Base-by-base conservation (phyloP, 1,140 invertebrate species). In the Caenorhabditis brenneri region DNA sequence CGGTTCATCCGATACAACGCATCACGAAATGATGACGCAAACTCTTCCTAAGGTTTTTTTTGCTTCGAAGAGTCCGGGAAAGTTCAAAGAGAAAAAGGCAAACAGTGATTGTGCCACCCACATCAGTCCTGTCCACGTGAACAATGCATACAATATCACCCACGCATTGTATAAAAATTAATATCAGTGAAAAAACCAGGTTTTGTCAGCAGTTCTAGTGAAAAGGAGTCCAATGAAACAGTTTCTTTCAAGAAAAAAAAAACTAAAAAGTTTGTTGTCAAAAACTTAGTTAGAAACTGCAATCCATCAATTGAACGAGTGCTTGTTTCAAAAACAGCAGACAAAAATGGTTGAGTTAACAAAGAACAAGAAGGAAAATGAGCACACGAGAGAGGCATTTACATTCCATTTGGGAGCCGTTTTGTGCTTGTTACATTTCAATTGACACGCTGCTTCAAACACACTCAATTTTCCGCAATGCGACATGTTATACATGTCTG, bases 401-500 rank as follows among this genome's bases (percentile, higher is more conserved):
- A 24, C 65, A 74, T 74, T 74, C 36, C 65, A 42, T 74, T 46
- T 74, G 65, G 65, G 29, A 74, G 65, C 65, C 65, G 36, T 27
- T 42, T 74, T 74, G 33, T 74, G 65, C n/a, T 74, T 24, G 65
- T 42, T 74, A 74, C 65, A 74, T 74, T 74, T 74, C 65, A 74
- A 74, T 74, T 74, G 65, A 74, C 65, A 74, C 36, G 65, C 65
- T n/a, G n/a, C n/a, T 74, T 74, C 65, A 74, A 74, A 74, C 36
- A 19, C 65, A 74, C 65, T 74, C 65, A 46, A 42, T 74, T 74
- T 74, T 42, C 58, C 29, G 29, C 58, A 65, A 65, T 65, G 36
- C 65, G 65, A 74, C 65, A 74, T 46, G 65, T 42, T 42, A 74
- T 74, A 74, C 65, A 65, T 65, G 58, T 65, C 58, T 65, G 58